Evolutionary conservation across 2,888 invertebrate species (phyloP), one percentile per base, ranked within the genome.

Genomic region (Pilophorus perplexus): DNA sequence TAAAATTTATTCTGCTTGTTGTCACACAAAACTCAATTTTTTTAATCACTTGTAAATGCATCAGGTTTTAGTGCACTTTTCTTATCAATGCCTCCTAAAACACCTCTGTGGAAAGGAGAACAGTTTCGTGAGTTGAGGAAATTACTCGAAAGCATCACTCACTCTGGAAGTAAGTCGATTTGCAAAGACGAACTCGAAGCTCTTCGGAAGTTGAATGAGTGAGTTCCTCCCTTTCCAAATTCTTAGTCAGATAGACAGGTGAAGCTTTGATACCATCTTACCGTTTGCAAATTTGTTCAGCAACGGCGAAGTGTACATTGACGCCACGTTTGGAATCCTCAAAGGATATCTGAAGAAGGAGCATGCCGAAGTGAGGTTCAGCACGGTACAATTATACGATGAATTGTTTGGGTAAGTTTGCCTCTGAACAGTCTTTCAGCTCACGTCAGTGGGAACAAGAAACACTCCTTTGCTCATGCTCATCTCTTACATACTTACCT

Each of bases 361-460:
- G 2, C 83, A 83, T 75, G 75, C 81, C 12, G 81, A 83, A 76
- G 77, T 83, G 52, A 75, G 83, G 10, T 76, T 76, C 33, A 80
- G 80, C 71, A 76, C 81, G 6, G 79, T 82, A 70, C 79, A 79
- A 70, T 76, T 83, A 38, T 77, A 79, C 57, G 76, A 80, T 72
- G 78, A 79, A 70, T 74, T 83, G 10, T 83, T 83, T 72, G 74
- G 73, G 76, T 77, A 72, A 69, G 72, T 69, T 20, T 6, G 28
- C 1, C 3, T 27, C 1, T 25, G 18, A 23, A 10, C 3, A 16
- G 18, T 16, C 8, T 33, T 3, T 18, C 46, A 48, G 10, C n/a
- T n/a, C n/a, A n/a, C n/a, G n/a, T n/a, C n/a, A 46, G 3, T 22
- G 12, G 14, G 10, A 10, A 8, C 20, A 14, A 54, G 6, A 3